phyloP scores from a whole-genome alignment of 2,113 vertebrate species.

The Chiloscyllium plagiosum region DNA sequence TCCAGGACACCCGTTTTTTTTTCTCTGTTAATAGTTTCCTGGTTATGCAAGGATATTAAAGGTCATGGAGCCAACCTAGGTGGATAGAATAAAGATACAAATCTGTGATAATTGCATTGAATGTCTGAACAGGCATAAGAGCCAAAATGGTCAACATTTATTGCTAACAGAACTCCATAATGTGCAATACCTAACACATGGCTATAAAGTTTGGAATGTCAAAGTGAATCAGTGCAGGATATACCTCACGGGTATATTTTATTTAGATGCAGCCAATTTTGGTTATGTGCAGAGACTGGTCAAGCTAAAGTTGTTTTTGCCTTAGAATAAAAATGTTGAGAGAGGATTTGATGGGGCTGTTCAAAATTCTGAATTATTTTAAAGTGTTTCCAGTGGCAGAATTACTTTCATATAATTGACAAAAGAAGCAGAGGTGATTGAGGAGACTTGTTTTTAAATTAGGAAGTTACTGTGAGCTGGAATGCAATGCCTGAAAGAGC shows the following conservation, averaged over 20 bases:
- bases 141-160: too few species aligned
- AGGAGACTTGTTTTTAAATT: neutral
- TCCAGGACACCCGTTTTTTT: too few species aligned
- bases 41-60: neutral
- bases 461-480: neutral
- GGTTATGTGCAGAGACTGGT: too few species aligned
- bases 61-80: too few species aligned
- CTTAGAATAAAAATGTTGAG: too few species aligned
- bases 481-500: neutral
- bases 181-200: neutral
- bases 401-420: neutral
- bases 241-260: neutral
- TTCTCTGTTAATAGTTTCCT: neutral
- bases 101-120: too few species aligned
- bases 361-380: too few species aligned
- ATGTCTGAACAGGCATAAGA: too few species aligned
- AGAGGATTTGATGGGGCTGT: too few species aligned
- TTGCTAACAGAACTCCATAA: neutral
- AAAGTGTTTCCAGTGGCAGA: too few species aligned
- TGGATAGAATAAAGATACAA: too few species aligned
- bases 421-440: neutral
- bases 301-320: too few species aligned
- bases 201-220: neutral
- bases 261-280: neutral
- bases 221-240: neutral